Evolutionary conservation across 2,888 invertebrate species (phyloP).

Genomic region (Pelosia muscerda): DNA sequence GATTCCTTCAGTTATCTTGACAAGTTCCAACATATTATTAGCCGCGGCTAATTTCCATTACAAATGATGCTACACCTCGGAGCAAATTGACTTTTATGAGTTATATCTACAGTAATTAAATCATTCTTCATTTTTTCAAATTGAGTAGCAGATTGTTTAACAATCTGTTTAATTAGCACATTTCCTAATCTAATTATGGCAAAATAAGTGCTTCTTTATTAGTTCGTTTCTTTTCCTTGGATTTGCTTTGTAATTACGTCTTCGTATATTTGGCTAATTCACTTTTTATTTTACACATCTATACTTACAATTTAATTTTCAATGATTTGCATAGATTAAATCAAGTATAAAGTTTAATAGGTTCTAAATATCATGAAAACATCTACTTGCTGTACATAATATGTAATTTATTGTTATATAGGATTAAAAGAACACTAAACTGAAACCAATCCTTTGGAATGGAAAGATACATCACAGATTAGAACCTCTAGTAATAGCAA

Average conservation of each 20-base stretch:
- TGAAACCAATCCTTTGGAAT: no score
- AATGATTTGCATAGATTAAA: no score
- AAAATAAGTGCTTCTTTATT: conserved; percentile 33
- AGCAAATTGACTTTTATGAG: conserved; percentile 50
- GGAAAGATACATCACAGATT: no score
- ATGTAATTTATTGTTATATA: no score
- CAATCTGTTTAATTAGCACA: conserved; percentile 48
- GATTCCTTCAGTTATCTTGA: conserved; percentile 9
- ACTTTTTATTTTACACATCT: neutral
- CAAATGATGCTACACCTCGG: conserved; percentile 42
- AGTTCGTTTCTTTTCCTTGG: conserved; percentile 22
- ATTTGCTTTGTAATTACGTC: conserved; percentile 12
- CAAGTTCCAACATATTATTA: conserved; percentile 19
- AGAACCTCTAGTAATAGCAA: no score
- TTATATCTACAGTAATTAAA: conserved; percentile 42
- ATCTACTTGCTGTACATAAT: no score
- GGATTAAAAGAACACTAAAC: no score
- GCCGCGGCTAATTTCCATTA: conserved; percentile 28
- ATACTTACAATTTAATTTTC: neutral
- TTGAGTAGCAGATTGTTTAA: conserved; percentile 39
- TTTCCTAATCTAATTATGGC: conserved; percentile 40
- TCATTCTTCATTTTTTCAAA: conserved; percentile 39
- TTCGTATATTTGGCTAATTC: neutral
- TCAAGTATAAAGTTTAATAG: no score
- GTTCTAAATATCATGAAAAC: no score